A percentile compares a stretch with the other conserved stretches of the same genome.
Conservation (phyloP, 2,797 vertebrate genomes). For the Phalloptychus januarius region DNA sequence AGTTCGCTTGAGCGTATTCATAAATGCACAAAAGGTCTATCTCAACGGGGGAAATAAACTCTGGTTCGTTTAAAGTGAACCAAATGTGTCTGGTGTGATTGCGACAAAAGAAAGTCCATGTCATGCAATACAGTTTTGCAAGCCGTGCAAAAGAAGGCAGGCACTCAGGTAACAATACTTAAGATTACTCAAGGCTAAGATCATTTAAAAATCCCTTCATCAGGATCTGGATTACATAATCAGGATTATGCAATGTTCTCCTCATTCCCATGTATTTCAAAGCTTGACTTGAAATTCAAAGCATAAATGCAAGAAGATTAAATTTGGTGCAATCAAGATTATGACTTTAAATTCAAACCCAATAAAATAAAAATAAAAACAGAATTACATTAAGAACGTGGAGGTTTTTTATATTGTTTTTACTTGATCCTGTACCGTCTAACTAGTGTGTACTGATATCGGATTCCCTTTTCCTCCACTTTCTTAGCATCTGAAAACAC, state of each 20-base stretch:
- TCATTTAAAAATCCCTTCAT: background rate
- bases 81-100: too few relatives aligned
- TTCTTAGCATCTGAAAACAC: background rate
- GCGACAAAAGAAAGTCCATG: background rate
- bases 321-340: background rate
- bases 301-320: background rate
- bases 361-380: background rate
- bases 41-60: too few relatives aligned
- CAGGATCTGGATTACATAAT: background rate
- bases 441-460: background rate
- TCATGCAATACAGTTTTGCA: background rate
- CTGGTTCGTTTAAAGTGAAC: too few relatives aligned
- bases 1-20: too few relatives aligned
- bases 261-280: background rate
- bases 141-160: background rate
- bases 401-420: background rate
- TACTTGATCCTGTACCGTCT: background rate
- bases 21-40: too few relatives aligned
- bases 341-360: background rate
- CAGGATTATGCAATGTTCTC: background rate
- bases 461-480: background rate
- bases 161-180: background rate
- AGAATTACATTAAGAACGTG: background rate
- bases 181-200: background rate
- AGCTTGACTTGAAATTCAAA: background rate